Evolutionary conservation across 2,797 vertebrate species (phyloP).

Genomic region (Harpagifer antarcticus): DNA sequence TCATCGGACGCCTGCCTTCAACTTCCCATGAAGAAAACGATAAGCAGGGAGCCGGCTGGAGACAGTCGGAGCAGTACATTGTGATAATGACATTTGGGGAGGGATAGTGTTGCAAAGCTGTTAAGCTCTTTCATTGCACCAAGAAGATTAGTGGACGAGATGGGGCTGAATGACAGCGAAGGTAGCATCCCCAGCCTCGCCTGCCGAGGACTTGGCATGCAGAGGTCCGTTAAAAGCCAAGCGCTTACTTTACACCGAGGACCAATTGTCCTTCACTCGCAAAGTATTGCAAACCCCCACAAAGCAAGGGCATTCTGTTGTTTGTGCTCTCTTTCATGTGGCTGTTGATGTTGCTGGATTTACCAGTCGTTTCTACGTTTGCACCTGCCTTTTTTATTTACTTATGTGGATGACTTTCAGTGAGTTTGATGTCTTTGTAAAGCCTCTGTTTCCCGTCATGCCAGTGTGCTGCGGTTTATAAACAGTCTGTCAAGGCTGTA

Average conservation of each 20-base stretch:
- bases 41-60: conserved; percentile 75
- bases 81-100: conserved; percentile 88
- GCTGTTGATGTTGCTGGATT: conserved; percentile 41
- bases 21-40: conserved; percentile 80
- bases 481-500: conserved; percentile 53
- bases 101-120: conserved; percentile 86
- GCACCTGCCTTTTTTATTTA: conserved; percentile 33
- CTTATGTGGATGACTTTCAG: conserved; percentile 53
- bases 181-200: conserved; percentile 81
- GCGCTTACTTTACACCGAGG: conserved; percentile 84
- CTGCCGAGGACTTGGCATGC: conserved; percentile 84
- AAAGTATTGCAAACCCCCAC: conserved; percentile 77
- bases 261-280: conserved; percentile 85
- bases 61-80: conserved; percentile 75
- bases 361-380: conserved; percentile 56
- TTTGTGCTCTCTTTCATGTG: conserved; percentile 58
- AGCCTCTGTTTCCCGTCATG: conserved; percentile 48
- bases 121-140: conserved; percentile 87
- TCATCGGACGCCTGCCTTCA: conserved; percentile 74
- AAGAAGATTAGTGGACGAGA: conserved; percentile 87
- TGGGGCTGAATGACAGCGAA: conserved; percentile 85
- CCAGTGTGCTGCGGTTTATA: conserved; percentile 39
- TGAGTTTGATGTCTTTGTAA: conserved; percentile 44
- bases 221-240: conserved; percentile 85
- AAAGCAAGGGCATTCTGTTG: conserved; percentile 79